Base-by-base conservation (phyloP, 2,888 invertebrate species). In the Hofmannophila pseudospretella region DNA sequence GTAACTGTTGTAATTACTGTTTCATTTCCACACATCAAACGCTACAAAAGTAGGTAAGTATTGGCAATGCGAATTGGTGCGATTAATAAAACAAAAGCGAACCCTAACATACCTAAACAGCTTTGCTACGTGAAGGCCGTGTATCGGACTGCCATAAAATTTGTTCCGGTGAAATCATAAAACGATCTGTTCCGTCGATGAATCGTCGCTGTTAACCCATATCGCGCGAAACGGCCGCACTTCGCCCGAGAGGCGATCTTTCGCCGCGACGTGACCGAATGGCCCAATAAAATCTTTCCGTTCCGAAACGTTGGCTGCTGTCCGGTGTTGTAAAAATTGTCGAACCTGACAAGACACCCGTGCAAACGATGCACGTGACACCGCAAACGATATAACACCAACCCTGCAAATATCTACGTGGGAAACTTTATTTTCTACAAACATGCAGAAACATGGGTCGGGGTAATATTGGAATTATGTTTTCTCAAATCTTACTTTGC, bases 251-350 rank as follows among this genome's bases (percentile, higher is more conserved):
- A 69, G 67, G 63, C 75, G 77, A 75, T 78, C 71, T 76, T 72
- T 70, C 55, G 60, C 60, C 50, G 61, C 56, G 66, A 80, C 80
- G 81, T 82, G 82, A 80, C 76, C 73, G 68, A 72, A 64, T 58
- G 64, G 55, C 58, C 67, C 69, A 73, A 78, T 81, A 82, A 80
- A 81, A 78, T 74, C 74, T 67, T 64, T 59, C 54, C 58, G 56
- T 64, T 59, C 54, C 58, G 56, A 68, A 74, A 60, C 49, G 54
- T 55, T 56, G 40, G 55, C 59, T 54, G 53, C 59, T 57, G 57
- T 58, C 62, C 59, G 51, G 54, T 52, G 58, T 61, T 72, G 66
- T 69, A 69, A 78, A 77, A 75, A 72, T 74, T 52, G 65, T 58
- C 51, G 58, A 47, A 77, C 76, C 76, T 75, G 76, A 70, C 66